Evolutionary conservation across 2,888 invertebrate genomes (phyloP).

Genomic region (Volucella bombylans): DNA sequence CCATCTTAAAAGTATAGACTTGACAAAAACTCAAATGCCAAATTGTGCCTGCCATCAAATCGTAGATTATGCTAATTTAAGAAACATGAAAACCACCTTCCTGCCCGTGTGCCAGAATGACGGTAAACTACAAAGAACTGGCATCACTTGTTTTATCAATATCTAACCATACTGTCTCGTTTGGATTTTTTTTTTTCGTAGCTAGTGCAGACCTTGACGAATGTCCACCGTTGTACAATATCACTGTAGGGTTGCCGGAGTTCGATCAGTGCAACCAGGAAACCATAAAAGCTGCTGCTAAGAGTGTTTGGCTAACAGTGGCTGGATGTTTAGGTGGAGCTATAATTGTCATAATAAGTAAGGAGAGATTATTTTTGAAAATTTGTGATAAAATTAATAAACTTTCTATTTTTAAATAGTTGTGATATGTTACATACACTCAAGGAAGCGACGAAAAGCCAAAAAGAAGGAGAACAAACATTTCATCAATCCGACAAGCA

Average conservation of each 20-base stretch:
- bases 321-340: slow-evolving; percentile 77
- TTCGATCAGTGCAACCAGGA: slow-evolving; percentile 77
- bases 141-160: background rate
- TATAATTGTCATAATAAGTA: slow-evolving; percentile 77
- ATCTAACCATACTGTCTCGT: background rate
- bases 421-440: slow-evolving; percentile 77
- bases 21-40: slow-evolving; percentile 79
- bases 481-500: slow-evolving; percentile 53
- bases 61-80: slow-evolving; percentile 78
- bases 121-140: slow-evolving; percentile 76
- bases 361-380: slow-evolving; percentile 47
- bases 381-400: background rate
- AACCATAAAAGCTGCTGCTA: slow-evolving; percentile 76
- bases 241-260: slow-evolving; percentile 78
- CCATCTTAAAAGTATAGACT: slow-evolving; percentile 85
- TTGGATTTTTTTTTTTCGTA: slow-evolving; percentile 69
- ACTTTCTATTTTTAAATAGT: slow-evolving; percentile 73
- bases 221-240: slow-evolving; percentile 80
- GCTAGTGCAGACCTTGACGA: slow-evolving; percentile 76
- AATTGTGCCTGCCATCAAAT: slow-evolving; percentile 80
- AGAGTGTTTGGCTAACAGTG: slow-evolving; percentile 78
- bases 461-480: slow-evolving; percentile 70
- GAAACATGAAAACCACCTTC: slow-evolving; percentile 78
- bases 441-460: slow-evolving; percentile 77
- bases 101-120: slow-evolving; percentile 78